A percentile compares a stretch with the other conserved stretches of the same genome.
These are phyloP conservation scores for Chionoecetes opilio DNA, from an alignment of 1,140 invertebrate species.

Conservation along the genomic window DNA sequence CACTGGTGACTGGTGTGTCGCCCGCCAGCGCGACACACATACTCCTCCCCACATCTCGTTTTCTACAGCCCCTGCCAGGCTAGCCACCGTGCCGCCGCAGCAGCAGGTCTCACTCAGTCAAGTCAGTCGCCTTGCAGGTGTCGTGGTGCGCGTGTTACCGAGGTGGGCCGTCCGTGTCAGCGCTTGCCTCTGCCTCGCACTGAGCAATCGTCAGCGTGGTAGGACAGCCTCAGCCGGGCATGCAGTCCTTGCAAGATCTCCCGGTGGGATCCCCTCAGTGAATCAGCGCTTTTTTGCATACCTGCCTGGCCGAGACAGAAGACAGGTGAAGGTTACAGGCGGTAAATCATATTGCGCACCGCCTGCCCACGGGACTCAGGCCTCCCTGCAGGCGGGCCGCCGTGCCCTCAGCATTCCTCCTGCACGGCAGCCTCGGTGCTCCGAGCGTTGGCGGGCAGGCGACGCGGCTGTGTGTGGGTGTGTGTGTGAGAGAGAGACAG, in stretches of 20 bases:
- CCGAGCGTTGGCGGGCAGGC: neutral
- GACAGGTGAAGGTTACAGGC: constrained; percentile 53
- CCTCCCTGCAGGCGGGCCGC: neutral
- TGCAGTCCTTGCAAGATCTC: neutral
- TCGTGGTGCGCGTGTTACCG: constrained; percentile 54
- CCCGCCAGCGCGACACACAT: constrained; percentile 53
- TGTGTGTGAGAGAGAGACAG: constrained; percentile 22
- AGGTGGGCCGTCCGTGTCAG: neutral
- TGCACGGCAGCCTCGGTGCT: neutral
- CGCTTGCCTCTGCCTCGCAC: neutral
- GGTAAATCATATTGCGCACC: constrained; percentile 50
- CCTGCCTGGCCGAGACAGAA: constrained; percentile 29
- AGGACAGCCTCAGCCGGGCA: neutral
- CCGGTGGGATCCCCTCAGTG: constrained; percentile 11
- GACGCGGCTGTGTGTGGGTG: neutral
- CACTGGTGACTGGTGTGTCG: constrained; percentile 40
- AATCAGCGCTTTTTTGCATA: constrained; percentile 13
- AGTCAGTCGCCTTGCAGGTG: constrained; percentile 57
- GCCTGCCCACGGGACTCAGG: neutral
- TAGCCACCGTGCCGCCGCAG: constrained; percentile 14
- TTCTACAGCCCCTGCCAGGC: constrained; percentile 59
- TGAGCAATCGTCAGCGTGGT: neutral
- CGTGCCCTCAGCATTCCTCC: neutral
- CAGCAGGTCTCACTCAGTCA: constrained; percentile 35
- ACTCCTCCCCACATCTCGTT: constrained; percentile 45